These are phyloP conservation scores for Oreotrochilus melanogaster DNA, from an alignment of 2,113 vertebrate genomes.

Conservation along the genomic window DNA sequence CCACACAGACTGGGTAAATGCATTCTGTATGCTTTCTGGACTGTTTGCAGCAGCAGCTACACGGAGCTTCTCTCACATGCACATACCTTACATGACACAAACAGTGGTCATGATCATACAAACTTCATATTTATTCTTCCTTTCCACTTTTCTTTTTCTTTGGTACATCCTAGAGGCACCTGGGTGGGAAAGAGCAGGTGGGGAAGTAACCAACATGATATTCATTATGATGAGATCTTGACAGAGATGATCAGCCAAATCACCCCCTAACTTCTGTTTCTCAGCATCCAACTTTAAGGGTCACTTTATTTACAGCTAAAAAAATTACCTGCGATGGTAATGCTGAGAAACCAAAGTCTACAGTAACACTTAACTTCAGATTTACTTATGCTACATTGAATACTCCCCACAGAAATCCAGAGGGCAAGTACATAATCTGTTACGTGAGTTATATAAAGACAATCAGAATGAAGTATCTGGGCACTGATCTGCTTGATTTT, in stretches of 20 bases:
- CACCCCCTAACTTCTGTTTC: constrained; percentile 18
- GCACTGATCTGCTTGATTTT: constrained; percentile 1
- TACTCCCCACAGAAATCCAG: not conserved
- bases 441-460: not conserved
- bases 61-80: not conserved
- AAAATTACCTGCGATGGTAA: constrained; percentile 47
- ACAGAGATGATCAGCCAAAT: not conserved
- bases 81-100: not conserved
- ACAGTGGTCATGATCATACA: not conserved
- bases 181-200: not conserved
- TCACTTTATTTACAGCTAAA: constrained; percentile 58
- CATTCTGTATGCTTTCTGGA: accelerated
- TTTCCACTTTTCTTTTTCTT: not conserved
- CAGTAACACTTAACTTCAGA: constrained; percentile 5
- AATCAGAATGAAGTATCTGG: not conserved
- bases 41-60: not conserved
- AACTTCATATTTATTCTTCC: not conserved
- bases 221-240: not conserved
- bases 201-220: not conserved
- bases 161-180: not conserved
- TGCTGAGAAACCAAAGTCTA: constrained; percentile 7
- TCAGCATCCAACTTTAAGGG: constrained; percentile 30
- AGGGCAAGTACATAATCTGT: not conserved
- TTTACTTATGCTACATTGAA: not conserved
- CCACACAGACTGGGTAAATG: accelerated